These are phyloP conservation scores for Poeciliopsis retropinna DNA, from an alignment of 2,113 vertebrate species.

Conservation along the genomic window DNA sequence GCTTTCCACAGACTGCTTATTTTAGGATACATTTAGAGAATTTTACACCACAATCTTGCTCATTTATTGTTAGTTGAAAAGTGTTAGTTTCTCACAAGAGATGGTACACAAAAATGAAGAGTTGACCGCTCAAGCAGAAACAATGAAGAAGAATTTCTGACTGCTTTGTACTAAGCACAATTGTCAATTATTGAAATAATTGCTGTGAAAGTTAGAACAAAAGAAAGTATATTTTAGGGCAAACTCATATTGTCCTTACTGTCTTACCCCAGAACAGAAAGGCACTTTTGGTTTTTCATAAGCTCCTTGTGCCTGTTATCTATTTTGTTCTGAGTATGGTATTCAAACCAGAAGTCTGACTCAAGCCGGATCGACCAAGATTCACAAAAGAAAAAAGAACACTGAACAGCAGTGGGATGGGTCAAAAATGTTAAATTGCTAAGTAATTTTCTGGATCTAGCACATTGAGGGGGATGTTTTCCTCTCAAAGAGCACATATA, in stretches of 20 bases:
- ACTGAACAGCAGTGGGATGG: not conserved
- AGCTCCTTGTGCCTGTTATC: too few species aligned
- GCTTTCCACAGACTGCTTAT: not conserved
- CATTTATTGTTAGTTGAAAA: not conserved
- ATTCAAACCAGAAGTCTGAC: not conserved
- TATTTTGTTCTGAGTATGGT: not conserved
- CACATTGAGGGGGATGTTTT: not conserved
- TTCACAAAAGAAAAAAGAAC: not conserved
- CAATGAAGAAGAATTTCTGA: not conserved
- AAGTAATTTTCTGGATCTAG: not conserved
- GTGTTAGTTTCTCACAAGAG: not conserved
- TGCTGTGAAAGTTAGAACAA: not conserved
- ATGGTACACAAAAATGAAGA: not conserved
- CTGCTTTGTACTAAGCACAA: not conserved
- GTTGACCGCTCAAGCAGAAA: not conserved
- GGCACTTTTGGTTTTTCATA: too few species aligned
- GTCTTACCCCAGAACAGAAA: too few species aligned
- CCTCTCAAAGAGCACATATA: not conserved
- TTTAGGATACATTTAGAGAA: too few species aligned
- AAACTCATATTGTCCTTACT: too few species aligned
- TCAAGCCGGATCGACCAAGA: not conserved
- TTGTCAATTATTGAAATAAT: not conserved
- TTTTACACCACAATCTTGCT: too few species aligned
- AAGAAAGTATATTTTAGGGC: not conserved
- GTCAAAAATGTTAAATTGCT: not conserved